Percentiles rank a stretch among this genome's conserved stretches.
phyloP scores from a whole-genome alignment of 2,888 invertebrate genomes.

The Odontothrips loti region DNA sequence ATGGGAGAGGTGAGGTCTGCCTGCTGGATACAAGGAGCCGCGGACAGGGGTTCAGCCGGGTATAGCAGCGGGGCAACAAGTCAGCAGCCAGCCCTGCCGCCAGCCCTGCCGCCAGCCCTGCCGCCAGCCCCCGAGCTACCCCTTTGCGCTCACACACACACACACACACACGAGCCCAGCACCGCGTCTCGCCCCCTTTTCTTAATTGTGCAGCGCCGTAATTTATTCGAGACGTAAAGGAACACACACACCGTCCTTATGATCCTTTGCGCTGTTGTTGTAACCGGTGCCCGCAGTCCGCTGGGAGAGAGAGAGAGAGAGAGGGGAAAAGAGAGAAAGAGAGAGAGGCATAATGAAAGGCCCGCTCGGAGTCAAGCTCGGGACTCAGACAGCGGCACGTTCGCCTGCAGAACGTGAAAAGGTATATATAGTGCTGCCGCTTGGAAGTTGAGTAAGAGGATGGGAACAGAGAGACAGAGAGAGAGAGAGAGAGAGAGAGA shows the following conservation, averaged over 20 bases:
- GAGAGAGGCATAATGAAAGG: background rate
- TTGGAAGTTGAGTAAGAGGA: background rate
- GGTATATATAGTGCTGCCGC: background rate
- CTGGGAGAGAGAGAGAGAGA: background rate
- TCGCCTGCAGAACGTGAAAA: background rate
- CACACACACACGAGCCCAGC: background rate
- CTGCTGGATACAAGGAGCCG: no score
- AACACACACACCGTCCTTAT: background rate
- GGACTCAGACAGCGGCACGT: background rate
- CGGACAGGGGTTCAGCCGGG: no score
- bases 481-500: no score
- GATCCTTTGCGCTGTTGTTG: no score
- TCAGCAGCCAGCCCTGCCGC: no score
- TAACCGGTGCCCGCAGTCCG: no score
- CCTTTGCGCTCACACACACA: no score
- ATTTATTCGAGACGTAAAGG: constrained; percentile 12
- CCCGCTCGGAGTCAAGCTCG: background rate
- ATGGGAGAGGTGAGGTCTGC: background rate
- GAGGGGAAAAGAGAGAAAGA: background rate
- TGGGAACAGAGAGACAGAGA: no score
- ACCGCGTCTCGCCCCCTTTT: background rate
- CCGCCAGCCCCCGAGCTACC: no score
- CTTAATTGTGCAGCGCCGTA: constrained; percentile 11
- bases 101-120: no score
- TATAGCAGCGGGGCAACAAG: no score